Evolutionary conservation across 2,797 vertebrate species (phyloP), one percentile per base, ranked within the genome.

Genomic region (Distichodus sexfasciatus): DNA sequence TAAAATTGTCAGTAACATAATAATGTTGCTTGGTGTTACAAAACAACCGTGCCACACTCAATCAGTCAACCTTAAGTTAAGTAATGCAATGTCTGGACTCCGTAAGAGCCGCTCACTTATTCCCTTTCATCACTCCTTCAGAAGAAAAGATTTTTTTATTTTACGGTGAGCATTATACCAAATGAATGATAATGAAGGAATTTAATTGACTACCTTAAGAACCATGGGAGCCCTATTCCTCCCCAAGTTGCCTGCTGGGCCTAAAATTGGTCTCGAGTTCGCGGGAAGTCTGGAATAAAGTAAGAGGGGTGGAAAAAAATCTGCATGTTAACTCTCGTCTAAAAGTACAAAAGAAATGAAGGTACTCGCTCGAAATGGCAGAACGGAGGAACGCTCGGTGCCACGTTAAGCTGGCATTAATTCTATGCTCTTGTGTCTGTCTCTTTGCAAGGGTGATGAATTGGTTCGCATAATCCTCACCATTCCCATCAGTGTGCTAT

Each of bases 361-460:
- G 59, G 53, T 47, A 58, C 61, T 70, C 50, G 4, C 6, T 66
- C 41, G 14, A 8, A 58, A 26, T 14, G 33, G 9, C 17, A 69
- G 40, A 43, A 60, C 51, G 43, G 31, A 69, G 64, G 33, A 51
- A 55, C 51, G 50, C 48, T 62, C 36, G 36, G 6, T n/a, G 17
- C 43, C 33, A 41, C 66, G 24, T 58, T 63, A 64, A 71, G 63
- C 60, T 67, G 71, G 67, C 71, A 58, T 54, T 43, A 51, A 35
- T 66, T 77, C 71, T 77, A 47, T 74, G 50, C 36, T 0, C n/a
- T 64, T 12, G 60, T 70, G 62, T 73, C 55, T 43, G 43, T 9
- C 23, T 46, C 53, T 69, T 66, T 70, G 64, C 62, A 46, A 47
- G 44, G 29, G 33, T 54, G 51, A 71, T 67, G 67, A 74, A 70